These are phyloP conservation scores for Pterocles burchelli DNA, from an alignment of 2,113 vertebrate genomes.

Conservation along the genomic window DNA sequence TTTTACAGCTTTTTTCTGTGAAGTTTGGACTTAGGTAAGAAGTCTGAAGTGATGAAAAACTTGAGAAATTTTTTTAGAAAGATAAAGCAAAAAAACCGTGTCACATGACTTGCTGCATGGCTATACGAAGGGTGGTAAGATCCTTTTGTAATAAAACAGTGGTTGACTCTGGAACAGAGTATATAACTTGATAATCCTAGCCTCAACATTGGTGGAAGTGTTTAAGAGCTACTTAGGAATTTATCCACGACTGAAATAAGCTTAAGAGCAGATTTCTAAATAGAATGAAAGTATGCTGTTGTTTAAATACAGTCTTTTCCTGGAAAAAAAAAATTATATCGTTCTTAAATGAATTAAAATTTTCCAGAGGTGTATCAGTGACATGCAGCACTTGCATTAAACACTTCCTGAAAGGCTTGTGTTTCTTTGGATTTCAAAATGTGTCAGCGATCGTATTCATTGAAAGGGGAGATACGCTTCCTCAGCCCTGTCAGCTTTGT, in stretches of 20 bases:
- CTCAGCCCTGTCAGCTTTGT: background rate
- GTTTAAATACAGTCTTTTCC: background rate
- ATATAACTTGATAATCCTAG: background rate
- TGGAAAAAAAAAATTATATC: background rate
- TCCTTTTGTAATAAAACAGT: background rate
- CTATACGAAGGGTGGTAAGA: background rate
- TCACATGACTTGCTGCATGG: background rate
- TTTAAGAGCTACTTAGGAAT: background rate
- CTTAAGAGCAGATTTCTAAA: background rate
- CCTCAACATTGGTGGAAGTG: background rate
- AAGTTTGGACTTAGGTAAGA: background rate
- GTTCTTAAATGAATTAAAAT: background rate
- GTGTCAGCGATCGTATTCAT: background rate
- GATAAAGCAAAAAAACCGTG: background rate
- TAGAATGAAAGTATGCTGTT: background rate
- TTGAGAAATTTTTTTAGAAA: background rate
- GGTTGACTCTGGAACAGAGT: background rate
- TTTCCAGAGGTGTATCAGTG: background rate
- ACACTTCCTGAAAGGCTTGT: background rate
- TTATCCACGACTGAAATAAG: background rate
- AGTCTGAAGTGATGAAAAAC: background rate
- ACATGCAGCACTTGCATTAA: accelerated
- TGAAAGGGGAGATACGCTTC: background rate
- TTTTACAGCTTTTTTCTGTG: background rate
- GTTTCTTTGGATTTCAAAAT: background rate